A percentile compares a stretch with the other conserved stretches of the same genome.
Evolutionary conservation across 2,888 invertebrate species (phyloP).

Genomic region (Melanargia galathea): DNA sequence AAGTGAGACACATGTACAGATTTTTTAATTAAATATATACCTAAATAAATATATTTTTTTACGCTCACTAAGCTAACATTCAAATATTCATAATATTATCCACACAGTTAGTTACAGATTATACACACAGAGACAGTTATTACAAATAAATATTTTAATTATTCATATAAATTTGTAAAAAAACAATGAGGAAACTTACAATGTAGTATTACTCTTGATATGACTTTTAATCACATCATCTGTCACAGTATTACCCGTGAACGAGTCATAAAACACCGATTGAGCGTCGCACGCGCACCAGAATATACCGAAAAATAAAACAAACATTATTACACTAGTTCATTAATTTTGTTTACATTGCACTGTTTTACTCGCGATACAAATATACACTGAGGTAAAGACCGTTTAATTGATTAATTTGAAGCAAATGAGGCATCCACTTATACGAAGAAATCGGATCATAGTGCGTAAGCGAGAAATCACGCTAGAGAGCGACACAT

Average conservation of each 20-base stretch:
- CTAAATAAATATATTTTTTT: too few species aligned
- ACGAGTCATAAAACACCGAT: conserved; percentile 2
- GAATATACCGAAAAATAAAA: background rate
- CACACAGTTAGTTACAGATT: too few species aligned
- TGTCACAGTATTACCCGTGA: background rate
- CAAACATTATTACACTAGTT: background rate
- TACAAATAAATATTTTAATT: too few species aligned
- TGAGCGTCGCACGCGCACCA: conserved; percentile 2
- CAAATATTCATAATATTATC: too few species aligned
- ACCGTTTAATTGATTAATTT: background rate
- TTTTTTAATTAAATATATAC: too few species aligned
- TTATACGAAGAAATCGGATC: background rate
- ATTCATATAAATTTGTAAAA: too few species aligned
- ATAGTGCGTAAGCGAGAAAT: too few species aligned
- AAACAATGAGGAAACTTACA: background rate
- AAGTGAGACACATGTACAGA: too few species aligned
- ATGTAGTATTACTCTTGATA: conserved; percentile 7
- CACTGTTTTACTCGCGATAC: background rate
- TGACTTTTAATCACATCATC: conserved; percentile 2
- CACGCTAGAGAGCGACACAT: too few species aligned
- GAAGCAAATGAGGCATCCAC: too few species aligned
- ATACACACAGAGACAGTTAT: too few species aligned
- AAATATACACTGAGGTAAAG: background rate
- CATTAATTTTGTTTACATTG: background rate
- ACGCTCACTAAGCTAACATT: too few species aligned